Evolutionary conservation across 2,888 invertebrate genomes (phyloP), one percentile per base, ranked within the genome.

Genomic region (Drepana falcataria): DNA sequence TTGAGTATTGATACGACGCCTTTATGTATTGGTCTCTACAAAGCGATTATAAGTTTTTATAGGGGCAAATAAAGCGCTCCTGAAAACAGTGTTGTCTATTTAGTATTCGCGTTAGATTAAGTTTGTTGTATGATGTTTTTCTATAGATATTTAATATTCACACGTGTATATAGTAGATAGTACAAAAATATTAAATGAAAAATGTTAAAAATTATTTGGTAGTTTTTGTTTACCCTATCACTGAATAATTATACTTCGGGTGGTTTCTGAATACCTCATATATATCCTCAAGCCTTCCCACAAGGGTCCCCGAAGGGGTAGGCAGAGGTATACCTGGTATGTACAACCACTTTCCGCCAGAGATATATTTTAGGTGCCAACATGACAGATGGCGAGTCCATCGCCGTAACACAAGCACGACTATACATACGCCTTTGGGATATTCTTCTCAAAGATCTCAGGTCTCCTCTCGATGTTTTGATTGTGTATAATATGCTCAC

Each of bases 181-280:
- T 89, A 90, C 87, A 88, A 89, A 86, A 89, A 85, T 86, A 87
- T 86, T 85, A 86, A 88, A 88, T 78, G 78, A 83, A 85, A 83
- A 82, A 73, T 74, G 75, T 79, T 81, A 69, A 72, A 83, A 77
- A 75, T 64, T 68, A 68, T 58, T 49, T 56, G 57, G 51, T 54
- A 56, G 49, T 66, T 72, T 70, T 71, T 67, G 73, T 74, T 68
- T 63, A 61, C 67, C 57, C 61, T 7, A 37, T 33, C 35, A 49
- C 35, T 35, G 35, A 9, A n/a, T 35, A 7, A 44, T 6, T 40
- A 54, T 35, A 35, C 35, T 51, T 54, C 41, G 21, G 21, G 21
- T 21, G 21, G 21, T 21, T 21, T 21, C 21, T 21, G 21, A 21
- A 21, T 21, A 21, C 21, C 21, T 21, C 21, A 21, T 21, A 21